phyloP scores from a whole-genome alignment of 1,140 invertebrate species.

The Ostrea edulis region DNA sequence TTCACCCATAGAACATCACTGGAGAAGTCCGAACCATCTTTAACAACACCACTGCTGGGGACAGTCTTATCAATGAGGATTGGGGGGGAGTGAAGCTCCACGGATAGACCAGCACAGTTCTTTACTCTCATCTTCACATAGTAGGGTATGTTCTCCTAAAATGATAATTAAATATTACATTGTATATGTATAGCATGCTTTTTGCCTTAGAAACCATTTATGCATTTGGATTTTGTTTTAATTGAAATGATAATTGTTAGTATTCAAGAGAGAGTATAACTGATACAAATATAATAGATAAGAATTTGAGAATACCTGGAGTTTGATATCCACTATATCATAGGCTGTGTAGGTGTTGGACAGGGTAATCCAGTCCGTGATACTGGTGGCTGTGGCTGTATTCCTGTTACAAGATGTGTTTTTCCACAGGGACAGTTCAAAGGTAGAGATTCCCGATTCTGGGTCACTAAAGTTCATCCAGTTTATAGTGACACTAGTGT shows the following conservation, averaged over 20 bases:
- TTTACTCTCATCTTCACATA: conserved; percentile 56
- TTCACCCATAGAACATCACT: conserved; percentile 58
- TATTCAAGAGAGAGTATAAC: not conserved
- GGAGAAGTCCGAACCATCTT: conserved; percentile 55
- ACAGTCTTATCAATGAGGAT: conserved; percentile 57
- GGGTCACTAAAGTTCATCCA: conserved; percentile 65
- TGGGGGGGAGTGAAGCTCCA: conserved; percentile 42
- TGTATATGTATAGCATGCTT: too few species aligned
- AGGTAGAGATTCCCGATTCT: conserved; percentile 62
- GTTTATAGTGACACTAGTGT: conserved; percentile 50
- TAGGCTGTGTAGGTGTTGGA: conserved; percentile 56
- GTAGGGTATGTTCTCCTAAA: conserved; percentile 54
- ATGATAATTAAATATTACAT: too few species aligned
- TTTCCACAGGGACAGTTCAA: conserved; percentile 55
- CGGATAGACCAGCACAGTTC: conserved; percentile 56
- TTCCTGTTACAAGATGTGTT: conserved; percentile 51
- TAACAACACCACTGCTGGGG: conserved; percentile 54
- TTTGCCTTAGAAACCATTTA: not conserved
- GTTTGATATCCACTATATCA: conserved; percentile 59
- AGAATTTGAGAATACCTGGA: not conserved
- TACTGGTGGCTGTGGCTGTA: conserved; percentile 4
- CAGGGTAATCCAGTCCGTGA: conserved; percentile 54
- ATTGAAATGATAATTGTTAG: not conserved
- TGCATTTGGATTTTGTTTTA: not conserved
- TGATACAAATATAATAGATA: not conserved